Percentiles rank a stretch among this genome's conserved stretches.
Conservation (phyloP, 1,140 invertebrate species). For the Nomia melanderi region DNA sequence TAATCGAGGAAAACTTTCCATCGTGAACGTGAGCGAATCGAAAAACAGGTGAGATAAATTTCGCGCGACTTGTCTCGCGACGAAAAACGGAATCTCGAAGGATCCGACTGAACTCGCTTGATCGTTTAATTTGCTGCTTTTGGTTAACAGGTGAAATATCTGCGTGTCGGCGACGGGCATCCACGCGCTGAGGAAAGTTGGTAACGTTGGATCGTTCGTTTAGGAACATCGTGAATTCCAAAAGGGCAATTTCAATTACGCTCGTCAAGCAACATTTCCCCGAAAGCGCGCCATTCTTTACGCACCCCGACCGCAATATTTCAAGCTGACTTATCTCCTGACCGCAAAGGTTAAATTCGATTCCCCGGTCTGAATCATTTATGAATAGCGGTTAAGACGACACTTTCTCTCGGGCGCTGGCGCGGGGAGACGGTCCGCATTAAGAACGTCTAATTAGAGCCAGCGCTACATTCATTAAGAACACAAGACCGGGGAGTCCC, state of each 20-base stretch:
- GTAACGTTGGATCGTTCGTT: not conserved
- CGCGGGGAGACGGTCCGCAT: slow-evolving; percentile 43
- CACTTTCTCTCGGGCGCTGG: slow-evolving; percentile 42
- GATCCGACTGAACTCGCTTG: too few species aligned
- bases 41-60: too few species aligned
- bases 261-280: too few species aligned
- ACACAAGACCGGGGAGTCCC: slow-evolving; percentile 61
- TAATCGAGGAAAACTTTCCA: too few species aligned
- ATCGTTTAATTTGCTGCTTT: too few species aligned
- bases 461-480: slow-evolving; percentile 67
- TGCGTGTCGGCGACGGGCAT: too few species aligned
- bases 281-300: not conserved
- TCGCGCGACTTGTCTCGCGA: too few species aligned
- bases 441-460: slow-evolving; percentile 71
- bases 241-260: slow-evolving; percentile 14
- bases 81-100: too few species aligned
- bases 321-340: slow-evolving; percentile 41
- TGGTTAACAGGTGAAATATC: too few species aligned
- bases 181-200: not conserved
- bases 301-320: slow-evolving; percentile 18
- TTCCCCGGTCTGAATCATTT: slow-evolving; percentile 53
- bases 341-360: slow-evolving; percentile 54
- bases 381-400: slow-evolving; percentile 63
- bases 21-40: too few species aligned
- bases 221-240: too few species aligned